Evolutionary conservation across 2,797 vertebrate species (phyloP).

Genomic region (Discoglossus pictus): DNA sequence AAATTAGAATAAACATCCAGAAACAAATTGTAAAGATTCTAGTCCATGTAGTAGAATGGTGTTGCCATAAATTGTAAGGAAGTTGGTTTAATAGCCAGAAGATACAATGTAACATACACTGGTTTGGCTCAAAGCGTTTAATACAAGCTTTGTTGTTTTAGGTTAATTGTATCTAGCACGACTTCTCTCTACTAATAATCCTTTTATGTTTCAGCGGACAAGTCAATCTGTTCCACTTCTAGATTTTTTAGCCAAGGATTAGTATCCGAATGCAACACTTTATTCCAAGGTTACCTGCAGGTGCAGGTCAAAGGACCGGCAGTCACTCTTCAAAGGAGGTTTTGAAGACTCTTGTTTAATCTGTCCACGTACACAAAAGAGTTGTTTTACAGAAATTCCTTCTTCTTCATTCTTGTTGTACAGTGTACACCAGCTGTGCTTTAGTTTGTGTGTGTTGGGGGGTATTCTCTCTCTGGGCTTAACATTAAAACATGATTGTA

Average conservation of each 20-base stretch:
- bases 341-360: slow-evolving; percentile 36
- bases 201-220: slow-evolving; percentile 33
- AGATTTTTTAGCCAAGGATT: slow-evolving; percentile 47
- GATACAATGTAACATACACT: background rate
- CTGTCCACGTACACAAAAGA: slow-evolving; percentile 30
- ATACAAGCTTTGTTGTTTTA: slow-evolving; percentile 26
- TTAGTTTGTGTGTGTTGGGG: too few species aligned
- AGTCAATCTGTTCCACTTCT: slow-evolving; percentile 35
- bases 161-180: slow-evolving; percentile 30
- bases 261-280: slow-evolving; percentile 5
- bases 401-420: slow-evolving; percentile 3
- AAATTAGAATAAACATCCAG: background rate
- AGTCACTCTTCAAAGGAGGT: slow-evolving; percentile 27
- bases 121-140: slow-evolving; percentile 5
- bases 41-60: background rate
- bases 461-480: slow-evolving; percentile 21
- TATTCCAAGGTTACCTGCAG: slow-evolving; percentile 52
- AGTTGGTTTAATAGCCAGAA: slow-evolving; percentile 4
- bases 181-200: slow-evolving; percentile 41
- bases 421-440: slow-evolving; percentile 37
- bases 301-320: slow-evolving; percentile 47
- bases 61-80: background rate
- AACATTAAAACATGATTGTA: slow-evolving; percentile 1
- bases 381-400: slow-evolving; percentile 46
- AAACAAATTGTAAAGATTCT: slow-evolving; percentile 1